phyloP scores from a whole-genome alignment of 2,797 vertebrate species.

The Trematomus bernacchii region DNA sequence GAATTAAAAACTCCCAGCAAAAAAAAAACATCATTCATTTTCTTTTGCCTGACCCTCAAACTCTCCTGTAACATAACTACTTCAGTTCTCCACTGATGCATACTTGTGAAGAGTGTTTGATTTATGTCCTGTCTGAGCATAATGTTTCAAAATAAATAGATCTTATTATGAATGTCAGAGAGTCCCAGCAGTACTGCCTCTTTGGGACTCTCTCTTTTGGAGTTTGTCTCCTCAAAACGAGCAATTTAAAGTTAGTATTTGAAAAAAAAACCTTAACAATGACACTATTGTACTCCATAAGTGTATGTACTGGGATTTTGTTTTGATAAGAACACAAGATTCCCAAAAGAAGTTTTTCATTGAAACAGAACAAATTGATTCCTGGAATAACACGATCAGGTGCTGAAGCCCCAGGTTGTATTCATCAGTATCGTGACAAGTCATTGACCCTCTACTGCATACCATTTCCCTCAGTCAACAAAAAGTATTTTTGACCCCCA shows the following conservation, averaged over 20 bases:
- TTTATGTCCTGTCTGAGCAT: slow-evolving; percentile 37
- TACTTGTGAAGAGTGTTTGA: slow-evolving; percentile 31
- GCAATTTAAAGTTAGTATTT: too few species aligned
- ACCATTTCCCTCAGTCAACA: slow-evolving; percentile 26
- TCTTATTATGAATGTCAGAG: slow-evolving; percentile 41
- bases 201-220: slow-evolving; percentile 10
- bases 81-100: slow-evolving; percentile 28
- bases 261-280: slow-evolving; percentile 38
- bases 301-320: slow-evolving; percentile 4
- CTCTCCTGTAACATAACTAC: slow-evolving; percentile 34
- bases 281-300: slow-evolving; percentile 35
- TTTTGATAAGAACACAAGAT: slow-evolving; percentile 31
- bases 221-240: too few species aligned
- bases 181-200: slow-evolving; percentile 35
- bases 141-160: slow-evolving; percentile 37
- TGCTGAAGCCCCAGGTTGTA: slow-evolving; percentile 27
- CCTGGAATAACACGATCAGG: slow-evolving; percentile 33
- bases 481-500: slow-evolving; percentile 9
- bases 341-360: slow-evolving; percentile 26
- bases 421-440: slow-evolving; percentile 47
- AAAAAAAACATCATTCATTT: slow-evolving; percentile 30
- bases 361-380: slow-evolving; percentile 45
- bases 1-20: slow-evolving; percentile 14
- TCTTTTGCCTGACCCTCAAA: slow-evolving; percentile 11
- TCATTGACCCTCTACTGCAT: slow-evolving; percentile 26